Evolutionary conservation across 2,888 invertebrate species (phyloP).

Genomic region (Drosophila basisetae): DNA sequence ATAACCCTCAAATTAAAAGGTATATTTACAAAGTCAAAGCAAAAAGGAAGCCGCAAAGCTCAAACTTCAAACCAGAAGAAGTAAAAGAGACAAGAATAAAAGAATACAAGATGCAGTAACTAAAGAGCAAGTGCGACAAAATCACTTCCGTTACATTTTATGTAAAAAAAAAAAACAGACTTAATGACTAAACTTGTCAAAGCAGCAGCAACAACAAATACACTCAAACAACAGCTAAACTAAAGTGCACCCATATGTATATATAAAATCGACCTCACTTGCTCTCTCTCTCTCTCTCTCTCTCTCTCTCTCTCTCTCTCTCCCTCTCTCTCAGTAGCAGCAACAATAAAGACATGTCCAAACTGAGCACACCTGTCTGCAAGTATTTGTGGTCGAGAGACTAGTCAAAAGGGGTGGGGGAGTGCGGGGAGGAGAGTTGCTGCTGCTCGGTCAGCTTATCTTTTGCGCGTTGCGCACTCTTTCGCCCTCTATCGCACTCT

Average conservation of each 20-base stretch:
- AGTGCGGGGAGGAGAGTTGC: conserved; percentile 10
- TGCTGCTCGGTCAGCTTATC: conserved; percentile 58
- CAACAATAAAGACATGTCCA: conserved; percentile 26
- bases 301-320: conserved; percentile 7
- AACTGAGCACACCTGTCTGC: conserved; percentile 54
- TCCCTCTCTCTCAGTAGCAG: conserved; percentile 20
- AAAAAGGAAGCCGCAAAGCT: conserved; percentile 16
- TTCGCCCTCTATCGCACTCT: not conserved
- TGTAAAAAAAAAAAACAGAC: conserved; percentile 40
- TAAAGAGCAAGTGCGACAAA: conserved; percentile 41
- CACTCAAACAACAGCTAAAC: conserved; percentile 20
- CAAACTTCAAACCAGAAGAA: conserved; percentile 1
- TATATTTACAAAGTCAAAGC: not conserved
- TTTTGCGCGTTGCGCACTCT: conserved; percentile 46
- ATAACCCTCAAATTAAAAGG: not conserved
- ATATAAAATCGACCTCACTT: conserved; percentile 10
- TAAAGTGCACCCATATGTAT: conserved; percentile 14
- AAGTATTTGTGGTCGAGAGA: conserved; percentile 39
- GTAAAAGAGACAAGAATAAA: not conserved
- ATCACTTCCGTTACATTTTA: conserved; percentile 70
- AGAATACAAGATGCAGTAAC: not conserved
- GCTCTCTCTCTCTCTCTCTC: conserved; percentile 3
- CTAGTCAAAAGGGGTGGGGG: not conserved
- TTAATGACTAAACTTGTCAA: conserved; percentile 54
- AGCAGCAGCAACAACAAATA: conserved; percentile 27